Evolutionary conservation across 2,113 vertebrate genomes (phyloP), one percentile per base, ranked within the genome.

Genomic region (Pteronura brasiliensis): DNA sequence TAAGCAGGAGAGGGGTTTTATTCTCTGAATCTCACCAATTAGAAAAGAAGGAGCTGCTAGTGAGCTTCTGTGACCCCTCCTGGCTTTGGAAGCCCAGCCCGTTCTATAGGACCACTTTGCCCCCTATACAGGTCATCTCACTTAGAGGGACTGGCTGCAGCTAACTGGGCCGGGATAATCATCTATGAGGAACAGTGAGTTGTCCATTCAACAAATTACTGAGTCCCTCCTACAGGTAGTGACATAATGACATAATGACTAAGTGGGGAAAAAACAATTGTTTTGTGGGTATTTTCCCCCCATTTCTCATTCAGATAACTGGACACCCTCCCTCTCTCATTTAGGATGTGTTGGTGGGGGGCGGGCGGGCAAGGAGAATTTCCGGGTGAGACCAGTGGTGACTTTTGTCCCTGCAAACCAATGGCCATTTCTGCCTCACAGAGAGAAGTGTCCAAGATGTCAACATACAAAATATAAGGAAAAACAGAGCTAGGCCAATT

Each of bases 321-420:
- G 67, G 17, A 76, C 7, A 7, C 25, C 34, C 13, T 12, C 17
- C 49, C 12, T 42, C 21, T 34, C 27, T 44, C 1, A 76, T 34
- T 76, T n/a, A 20, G 27, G 39, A 47, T 3, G 0, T 39, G 11
- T 23, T 6, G 36, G 15, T 7, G 14, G n/a, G 14, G 31, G 9
- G 36, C 4, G 12, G 42, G 10, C n/a, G 10, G 36, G 4, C 11
- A 3, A 44, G 52, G 2, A 74, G n/a, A 55, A 14, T 74, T 57
- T 39, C 20, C 27, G 13, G 57, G 57, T 8, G 34, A 88, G 27
- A 63, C 15, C 15, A 67, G 18, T 12, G 34, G 27, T 52, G 69
- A 42, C 39, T 31, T 4, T 34, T 25, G 34, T 67, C 77, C 59
- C 42, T 36, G 23, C 3, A 71, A 39, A 83, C 42, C 59, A 36